These are phyloP conservation scores for Silvanus unidentatus DNA, from an alignment of 2,888 invertebrate genomes.

Conservation along the genomic window DNA sequence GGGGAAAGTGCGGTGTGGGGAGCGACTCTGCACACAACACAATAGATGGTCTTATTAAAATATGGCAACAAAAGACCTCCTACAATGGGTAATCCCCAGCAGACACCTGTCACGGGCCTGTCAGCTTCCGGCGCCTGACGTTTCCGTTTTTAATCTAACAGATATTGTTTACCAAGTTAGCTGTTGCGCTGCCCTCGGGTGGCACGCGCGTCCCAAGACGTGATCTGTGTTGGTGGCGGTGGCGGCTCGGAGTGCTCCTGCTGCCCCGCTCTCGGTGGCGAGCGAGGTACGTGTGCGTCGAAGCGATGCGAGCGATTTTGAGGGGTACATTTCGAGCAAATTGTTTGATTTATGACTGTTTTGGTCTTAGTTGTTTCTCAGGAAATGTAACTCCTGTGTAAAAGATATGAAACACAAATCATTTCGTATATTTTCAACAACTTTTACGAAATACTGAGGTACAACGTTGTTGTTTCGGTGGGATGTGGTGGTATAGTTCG, in stretches of 20 bases:
- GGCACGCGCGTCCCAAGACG: conserved; percentile 31
- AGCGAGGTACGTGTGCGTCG: conserved; percentile 32
- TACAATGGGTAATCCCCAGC: conserved; percentile 28
- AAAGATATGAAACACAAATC: conserved; percentile 19
- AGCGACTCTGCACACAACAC: not conserved
- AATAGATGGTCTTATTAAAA: conserved; percentile 24
- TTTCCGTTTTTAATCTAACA: conserved; percentile 44
- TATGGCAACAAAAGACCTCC: conserved; percentile 25
- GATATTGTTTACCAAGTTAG: conserved; percentile 40
- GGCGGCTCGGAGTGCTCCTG: conserved; percentile 26
- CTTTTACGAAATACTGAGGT: conserved; percentile 8
- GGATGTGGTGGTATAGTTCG: no score
- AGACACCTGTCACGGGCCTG: conserved; percentile 38
- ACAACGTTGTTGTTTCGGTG: no score
- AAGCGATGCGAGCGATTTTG: conserved; percentile 30
- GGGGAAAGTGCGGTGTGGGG: not conserved
- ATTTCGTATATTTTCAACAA: conserved; percentile 19
- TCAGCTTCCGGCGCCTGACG: conserved; percentile 37
- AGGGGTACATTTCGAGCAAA: conserved; percentile 35
- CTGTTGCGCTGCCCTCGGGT: conserved; percentile 34
- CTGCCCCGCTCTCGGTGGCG: conserved; percentile 30
- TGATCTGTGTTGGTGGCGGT: conserved; percentile 27
- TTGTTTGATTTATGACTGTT: conserved; percentile 38
- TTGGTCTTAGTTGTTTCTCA: conserved; percentile 28
- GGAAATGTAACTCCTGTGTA: conserved; percentile 17